A percentile compares a stretch with the other conserved stretches of the same genome.
Conservation (phyloP, 1,140 invertebrate genomes). For the Tetramorium alpestre region DNA sequence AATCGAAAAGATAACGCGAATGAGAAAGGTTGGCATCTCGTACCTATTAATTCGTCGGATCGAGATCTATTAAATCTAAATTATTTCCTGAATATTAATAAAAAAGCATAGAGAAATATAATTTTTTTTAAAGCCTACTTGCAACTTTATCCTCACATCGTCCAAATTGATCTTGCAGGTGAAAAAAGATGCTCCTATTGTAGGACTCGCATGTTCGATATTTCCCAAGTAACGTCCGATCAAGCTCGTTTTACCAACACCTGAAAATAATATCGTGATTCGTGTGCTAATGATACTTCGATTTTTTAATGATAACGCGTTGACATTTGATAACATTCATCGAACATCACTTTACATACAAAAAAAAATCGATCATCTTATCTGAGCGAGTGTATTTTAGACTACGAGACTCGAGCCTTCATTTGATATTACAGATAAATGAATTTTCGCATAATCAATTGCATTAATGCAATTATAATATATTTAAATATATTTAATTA, state of each 20-base stretch:
- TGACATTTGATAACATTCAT: not conserved
- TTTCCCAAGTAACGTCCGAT: conserved; percentile 93
- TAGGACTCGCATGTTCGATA: conserved; percentile 91
- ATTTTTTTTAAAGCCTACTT: conserved; percentile 85
- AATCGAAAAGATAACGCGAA: conserved; percentile 13
- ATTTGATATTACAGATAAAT: not conserved
- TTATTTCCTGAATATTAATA: not conserved
- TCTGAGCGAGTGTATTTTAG: not conserved
- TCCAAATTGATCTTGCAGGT: conserved; percentile 92
- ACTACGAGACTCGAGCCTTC: not conserved
- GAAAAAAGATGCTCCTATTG: conserved; percentile 96
- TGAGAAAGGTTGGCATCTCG: not conserved
- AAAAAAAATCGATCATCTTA: conserved; percentile 1
- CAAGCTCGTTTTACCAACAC: conserved; percentile 95
- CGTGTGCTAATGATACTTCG: not conserved
- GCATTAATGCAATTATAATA: not conserved
- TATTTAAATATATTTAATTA: conserved; percentile 15
- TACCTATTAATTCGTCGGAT: not conserved
- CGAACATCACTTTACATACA: not conserved
- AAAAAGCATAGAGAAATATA: not conserved
- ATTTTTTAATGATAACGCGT: not conserved
- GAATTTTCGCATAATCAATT: not conserved
- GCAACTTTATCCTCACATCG: conserved; percentile 90
- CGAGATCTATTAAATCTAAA: not conserved
- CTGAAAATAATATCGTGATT: conserved; percentile 85